Evolutionary conservation across 2,797 vertebrate species (phyloP).

Genomic region (Garrulus glandarius): DNA sequence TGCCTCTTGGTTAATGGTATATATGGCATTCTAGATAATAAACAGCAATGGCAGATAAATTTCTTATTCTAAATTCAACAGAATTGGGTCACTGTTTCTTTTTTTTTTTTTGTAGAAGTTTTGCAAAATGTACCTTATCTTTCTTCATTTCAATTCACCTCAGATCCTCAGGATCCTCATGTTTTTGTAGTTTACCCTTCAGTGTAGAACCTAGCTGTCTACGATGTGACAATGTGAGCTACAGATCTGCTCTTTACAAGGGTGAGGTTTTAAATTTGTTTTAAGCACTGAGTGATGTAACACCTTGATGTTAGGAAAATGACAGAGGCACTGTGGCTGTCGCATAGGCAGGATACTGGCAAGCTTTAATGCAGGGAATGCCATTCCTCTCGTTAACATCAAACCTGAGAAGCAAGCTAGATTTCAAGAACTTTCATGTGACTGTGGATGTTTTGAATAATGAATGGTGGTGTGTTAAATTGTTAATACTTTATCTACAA

Average conservation of each 20-base stretch:
- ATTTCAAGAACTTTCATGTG: not conserved
- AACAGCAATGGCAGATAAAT: not conserved
- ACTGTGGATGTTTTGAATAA: not conserved
- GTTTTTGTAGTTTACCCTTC: not conserved
- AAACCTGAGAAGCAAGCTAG: not conserved
- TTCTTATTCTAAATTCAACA: not conserved
- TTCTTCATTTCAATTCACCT: not conserved
- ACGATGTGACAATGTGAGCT: not conserved
- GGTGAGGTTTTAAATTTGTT: not conserved
- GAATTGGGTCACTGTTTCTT: not conserved
- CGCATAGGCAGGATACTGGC: not conserved
- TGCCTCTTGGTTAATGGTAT: not conserved
- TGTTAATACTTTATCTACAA: not conserved
- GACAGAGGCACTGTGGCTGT: not conserved
- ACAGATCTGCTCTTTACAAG: not conserved
- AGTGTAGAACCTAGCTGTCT: not conserved
- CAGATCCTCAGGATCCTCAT: not conserved
- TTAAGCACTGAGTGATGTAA: not conserved
- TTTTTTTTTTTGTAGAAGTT: not conserved
- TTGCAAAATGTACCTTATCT: not conserved
- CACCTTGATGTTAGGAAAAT: not conserved
- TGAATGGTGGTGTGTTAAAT: not conserved
- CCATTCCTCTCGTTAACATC: not conserved
- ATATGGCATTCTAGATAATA: not conserved
- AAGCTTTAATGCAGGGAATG: not conserved